Evolutionary conservation across 2,888 invertebrate genomes (phyloP).

Genomic region (Augochlorella aurata): DNA sequence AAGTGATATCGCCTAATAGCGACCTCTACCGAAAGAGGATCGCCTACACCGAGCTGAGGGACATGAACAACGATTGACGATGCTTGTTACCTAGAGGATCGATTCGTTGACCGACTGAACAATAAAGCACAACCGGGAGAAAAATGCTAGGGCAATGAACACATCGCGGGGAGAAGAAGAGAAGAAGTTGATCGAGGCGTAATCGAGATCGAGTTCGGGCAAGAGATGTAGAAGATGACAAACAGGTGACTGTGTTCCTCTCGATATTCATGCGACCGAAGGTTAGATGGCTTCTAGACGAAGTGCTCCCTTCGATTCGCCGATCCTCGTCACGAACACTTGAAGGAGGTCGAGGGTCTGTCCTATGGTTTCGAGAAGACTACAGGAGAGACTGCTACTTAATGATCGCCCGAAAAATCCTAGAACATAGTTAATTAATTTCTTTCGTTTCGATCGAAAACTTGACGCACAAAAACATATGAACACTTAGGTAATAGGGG

Average conservation of each 20-base stretch:
- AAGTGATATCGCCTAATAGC: conserved; percentile 51
- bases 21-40: conserved; percentile 76
- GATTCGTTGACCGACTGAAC: conserved; percentile 46
- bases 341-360: background rate
- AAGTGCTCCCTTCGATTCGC: conserved; percentile 10
- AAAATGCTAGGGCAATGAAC: background rate
- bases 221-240: conserved; percentile 1
- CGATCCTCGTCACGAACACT: background rate
- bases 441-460: background rate
- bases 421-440: background rate
- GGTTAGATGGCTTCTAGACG: background rate
- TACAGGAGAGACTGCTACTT: background rate
- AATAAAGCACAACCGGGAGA: background rate
- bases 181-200: background rate
- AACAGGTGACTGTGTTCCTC: background rate
- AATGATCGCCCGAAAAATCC: background rate
- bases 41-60: conserved; percentile 79
- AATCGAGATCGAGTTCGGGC: background rate
- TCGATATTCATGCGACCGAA: background rate
- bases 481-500: background rate
- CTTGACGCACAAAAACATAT: background rate
- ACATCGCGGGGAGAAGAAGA: background rate
- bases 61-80: conserved; percentile 80
- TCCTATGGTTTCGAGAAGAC: background rate
- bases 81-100: conserved; percentile 53